Evolutionary conservation across 2,888 invertebrate genomes (phyloP).

Genomic region (Epiblema foenella): DNA sequence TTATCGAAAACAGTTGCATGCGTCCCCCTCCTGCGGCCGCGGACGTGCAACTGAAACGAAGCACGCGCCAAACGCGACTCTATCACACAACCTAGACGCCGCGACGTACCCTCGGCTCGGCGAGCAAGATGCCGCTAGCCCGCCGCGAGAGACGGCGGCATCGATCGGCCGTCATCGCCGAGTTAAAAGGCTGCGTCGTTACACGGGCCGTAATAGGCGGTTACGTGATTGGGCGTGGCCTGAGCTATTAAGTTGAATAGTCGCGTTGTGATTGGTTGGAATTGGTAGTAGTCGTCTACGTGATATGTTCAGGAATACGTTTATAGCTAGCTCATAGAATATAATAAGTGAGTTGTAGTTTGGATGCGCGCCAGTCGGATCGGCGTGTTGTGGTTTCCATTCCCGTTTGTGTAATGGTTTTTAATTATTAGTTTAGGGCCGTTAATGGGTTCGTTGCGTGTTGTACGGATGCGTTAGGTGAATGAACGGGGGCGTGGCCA

Average conservation of each 20-base stretch:
- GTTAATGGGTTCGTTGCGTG: constrained; percentile 66
- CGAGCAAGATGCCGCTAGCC: constrained; percentile 67
- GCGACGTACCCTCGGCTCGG: constrained; percentile 65
- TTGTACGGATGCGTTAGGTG: constrained; percentile 53
- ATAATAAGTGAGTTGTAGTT: constrained; percentile 82
- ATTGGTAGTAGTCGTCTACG: constrained; percentile 83
- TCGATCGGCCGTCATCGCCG: constrained; percentile 79
- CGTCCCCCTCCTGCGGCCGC: constrained; percentile 82
- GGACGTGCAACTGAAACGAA: constrained; percentile 83
- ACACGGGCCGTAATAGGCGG: constrained; percentile 85
- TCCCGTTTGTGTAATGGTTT: constrained; percentile 73
- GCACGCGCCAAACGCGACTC: constrained; percentile 83
- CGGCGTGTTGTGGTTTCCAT: constrained; percentile 72
- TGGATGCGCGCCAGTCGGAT: constrained; percentile 79
- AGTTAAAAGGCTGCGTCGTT: constrained; percentile 84
- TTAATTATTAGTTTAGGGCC: constrained; percentile 73
- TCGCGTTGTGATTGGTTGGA: constrained; percentile 84
- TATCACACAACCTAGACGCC: constrained; percentile 78
- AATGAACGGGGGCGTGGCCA: constrained; percentile 58
- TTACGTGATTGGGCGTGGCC: constrained; percentile 85
- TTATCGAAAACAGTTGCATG: constrained; percentile 84
- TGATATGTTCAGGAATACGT: constrained; percentile 85
- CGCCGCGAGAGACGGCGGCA: constrained; percentile 58
- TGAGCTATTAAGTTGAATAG: constrained; percentile 83
- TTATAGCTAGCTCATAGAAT: constrained; percentile 83